Evolutionary conservation across 2,113 vertebrate species (phyloP).

Genomic region (Galeopterus variegatus): DNA sequence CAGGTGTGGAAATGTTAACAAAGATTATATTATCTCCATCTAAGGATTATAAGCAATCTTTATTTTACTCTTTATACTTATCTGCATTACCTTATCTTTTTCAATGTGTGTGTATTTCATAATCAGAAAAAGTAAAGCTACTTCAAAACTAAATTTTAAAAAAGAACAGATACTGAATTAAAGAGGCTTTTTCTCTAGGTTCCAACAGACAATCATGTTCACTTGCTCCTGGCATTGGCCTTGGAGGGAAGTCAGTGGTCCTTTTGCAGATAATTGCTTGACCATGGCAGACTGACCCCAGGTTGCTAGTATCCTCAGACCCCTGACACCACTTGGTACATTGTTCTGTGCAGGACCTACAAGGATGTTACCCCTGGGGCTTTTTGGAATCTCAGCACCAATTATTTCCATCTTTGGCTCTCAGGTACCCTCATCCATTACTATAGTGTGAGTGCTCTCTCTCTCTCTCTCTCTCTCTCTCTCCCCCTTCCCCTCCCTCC

Average conservation of each 20-base stretch:
- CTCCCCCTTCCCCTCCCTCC: neutral
- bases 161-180: neutral
- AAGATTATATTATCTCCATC: neutral
- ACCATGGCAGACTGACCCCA: neutral
- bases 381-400: neutral
- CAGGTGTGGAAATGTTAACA: neutral
- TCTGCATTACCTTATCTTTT: constrained; percentile 1
- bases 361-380: neutral
- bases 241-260: neutral
- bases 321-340: neutral
- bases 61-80: constrained; percentile 16
- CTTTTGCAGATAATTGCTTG: neutral
- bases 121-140: constrained; percentile 27
- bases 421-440: neutral
- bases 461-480: neutral
- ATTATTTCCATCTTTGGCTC: constrained; percentile 12
- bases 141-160: constrained; percentile 46
- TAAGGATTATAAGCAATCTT: constrained; percentile 12
- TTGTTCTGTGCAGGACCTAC: neutral
- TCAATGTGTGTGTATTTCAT: neutral
- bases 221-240: neutral
- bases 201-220: neutral
- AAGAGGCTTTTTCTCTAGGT: neutral
- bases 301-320: neutral
- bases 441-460: neutral